Base-by-base conservation (phyloP, 2,797 vertebrate genomes). In the Rhinichthys osculus region DNA sequence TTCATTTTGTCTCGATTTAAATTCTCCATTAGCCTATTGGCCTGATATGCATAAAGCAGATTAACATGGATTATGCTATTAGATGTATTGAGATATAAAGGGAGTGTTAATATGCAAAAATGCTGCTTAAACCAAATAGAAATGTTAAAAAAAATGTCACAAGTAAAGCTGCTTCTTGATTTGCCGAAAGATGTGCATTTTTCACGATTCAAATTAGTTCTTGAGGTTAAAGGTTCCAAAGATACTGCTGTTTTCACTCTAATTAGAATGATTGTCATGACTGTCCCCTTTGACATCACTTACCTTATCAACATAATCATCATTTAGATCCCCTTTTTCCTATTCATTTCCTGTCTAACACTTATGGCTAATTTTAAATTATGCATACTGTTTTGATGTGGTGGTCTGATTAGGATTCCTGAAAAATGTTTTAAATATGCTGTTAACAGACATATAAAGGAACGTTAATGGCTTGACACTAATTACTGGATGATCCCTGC, bases 391-490 rank as follows among this genome's bases (percentile, higher is more conserved):
- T 84, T 87, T 87, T 83, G 86, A 89, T 89, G 57, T 70, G 70
- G 74, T 27, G 14, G 74, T n/a, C 82, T 90, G 87, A 88, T 89
- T 88, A 81, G 80, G 85, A 86, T 87, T 70, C 57, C 72, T 84
- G 40, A 88, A 88, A 79, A 84, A 44, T 81, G 71, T 85, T 84
- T 88, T 80, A 87, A 87, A 87, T 87, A 81, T 87, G 87, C 80
- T 74, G 67, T 86, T 92, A 82, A 87, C 85, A 85, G 87, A 86
- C 90, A 86, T 82, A 88, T 90, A 85, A 87, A 90, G 78, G 84
- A 79, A 87, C 86, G 80, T 81, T 90, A 90, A 91, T 91, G 85
- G 88, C 82, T 85, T 88, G 89, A 88, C 90, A 89, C 89, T 92
- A 90, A 91, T 91, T 90, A 90, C 80, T 79, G 87, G 81, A 77